Conservation (phyloP, 2,113 vertebrate genomes). For the Sturnira hondurensis region DNA sequence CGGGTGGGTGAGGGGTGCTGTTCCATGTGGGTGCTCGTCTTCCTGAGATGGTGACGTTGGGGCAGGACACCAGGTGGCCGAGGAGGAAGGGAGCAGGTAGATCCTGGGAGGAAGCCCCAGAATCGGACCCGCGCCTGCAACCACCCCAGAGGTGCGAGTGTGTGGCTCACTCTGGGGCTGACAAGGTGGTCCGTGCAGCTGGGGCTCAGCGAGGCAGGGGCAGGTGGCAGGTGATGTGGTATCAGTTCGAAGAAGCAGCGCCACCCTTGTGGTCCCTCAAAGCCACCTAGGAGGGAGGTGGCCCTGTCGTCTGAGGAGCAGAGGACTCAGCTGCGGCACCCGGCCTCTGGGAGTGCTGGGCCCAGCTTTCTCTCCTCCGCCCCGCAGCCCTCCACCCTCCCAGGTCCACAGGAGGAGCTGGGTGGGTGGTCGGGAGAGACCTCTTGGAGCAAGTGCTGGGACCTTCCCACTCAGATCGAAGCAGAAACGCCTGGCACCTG, state of each 20-base stretch:
- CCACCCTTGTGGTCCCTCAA: not conserved
- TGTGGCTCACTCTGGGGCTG: not conserved
- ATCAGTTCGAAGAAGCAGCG: not conserved
- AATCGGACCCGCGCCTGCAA: rapidly evolving
- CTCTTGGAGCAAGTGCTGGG: not conserved
- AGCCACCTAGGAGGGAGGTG: not conserved
- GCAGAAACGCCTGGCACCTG: not conserved
- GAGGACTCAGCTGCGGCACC: not conserved
- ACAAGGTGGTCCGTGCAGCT: not conserved
- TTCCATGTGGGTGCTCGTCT: not conserved
- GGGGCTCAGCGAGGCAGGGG: not conserved
- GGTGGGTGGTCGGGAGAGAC: not conserved
- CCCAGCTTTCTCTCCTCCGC: rapidly evolving
- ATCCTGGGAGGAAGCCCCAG: not conserved
- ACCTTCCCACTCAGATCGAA: not conserved
- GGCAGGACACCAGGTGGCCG: not conserved
- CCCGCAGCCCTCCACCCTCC: not conserved
- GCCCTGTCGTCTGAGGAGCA: not conserved
- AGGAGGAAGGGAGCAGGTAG: not conserved
- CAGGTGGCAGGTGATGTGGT: not conserved
- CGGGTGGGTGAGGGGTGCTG: not conserved
- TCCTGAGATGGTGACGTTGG: not conserved
- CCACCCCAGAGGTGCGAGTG: rapidly evolving
- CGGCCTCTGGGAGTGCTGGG: not conserved
- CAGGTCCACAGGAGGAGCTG: not conserved